phyloP scores from a whole-genome alignment of 2,797 vertebrate genomes.

The Tachyglossus aculeatus region DNA sequence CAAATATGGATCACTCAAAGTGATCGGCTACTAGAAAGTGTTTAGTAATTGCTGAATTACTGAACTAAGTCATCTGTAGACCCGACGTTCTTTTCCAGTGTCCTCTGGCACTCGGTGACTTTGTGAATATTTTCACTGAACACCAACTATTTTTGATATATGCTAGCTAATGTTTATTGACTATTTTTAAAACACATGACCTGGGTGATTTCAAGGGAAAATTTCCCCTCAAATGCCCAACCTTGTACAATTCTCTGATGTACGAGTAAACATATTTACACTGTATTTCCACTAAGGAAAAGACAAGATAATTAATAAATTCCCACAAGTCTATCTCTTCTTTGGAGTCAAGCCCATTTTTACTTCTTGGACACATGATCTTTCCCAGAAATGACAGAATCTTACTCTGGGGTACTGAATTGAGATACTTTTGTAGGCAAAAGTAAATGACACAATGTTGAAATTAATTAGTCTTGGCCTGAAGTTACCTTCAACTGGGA shows the following conservation, averaged over 20 bases:
- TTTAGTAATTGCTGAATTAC: too few species aligned
- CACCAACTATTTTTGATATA: too few species aligned
- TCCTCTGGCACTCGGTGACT: too few species aligned
- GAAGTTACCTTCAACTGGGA: neutral
- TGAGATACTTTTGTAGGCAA: neutral
- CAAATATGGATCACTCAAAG: too few species aligned
- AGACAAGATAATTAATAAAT: neutral
- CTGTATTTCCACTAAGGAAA: neutral
- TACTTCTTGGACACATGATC: neutral
- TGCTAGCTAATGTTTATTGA: too few species aligned
- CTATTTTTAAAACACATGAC: too few species aligned
- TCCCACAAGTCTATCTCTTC: conserved; percentile 7
- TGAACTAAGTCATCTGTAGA: too few species aligned
- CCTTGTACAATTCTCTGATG: neutral
- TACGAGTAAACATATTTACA: neutral
- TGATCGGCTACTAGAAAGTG: too few species aligned
- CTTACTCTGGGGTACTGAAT: neutral
- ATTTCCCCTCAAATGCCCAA: neutral
- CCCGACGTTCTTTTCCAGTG: too few species aligned
- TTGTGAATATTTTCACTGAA: too few species aligned
- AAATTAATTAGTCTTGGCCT: conserved; percentile 29
- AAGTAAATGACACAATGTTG: neutral
- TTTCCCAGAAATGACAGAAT: neutral
- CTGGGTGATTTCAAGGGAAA: too few species aligned
- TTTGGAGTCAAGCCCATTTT: conserved; percentile 13